phyloP scores from a whole-genome alignment of 1,140 invertebrate species.

The Drosophila dunni region DNA sequence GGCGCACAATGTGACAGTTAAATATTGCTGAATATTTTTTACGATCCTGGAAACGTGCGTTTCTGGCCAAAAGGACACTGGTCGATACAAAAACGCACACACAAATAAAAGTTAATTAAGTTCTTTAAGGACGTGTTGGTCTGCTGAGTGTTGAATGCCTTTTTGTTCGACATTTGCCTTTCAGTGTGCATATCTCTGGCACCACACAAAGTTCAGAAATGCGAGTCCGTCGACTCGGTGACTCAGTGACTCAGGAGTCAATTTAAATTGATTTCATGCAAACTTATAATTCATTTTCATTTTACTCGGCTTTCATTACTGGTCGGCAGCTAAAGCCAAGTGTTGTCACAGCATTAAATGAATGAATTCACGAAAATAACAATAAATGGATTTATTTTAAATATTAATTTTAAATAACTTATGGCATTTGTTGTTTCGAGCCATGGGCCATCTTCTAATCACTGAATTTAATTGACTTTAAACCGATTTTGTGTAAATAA shows the following conservation, averaged over 20 bases:
- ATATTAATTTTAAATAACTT: background rate
- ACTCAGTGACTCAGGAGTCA: slow-evolving; percentile 27
- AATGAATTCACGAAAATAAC: background rate
- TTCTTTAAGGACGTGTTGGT: slow-evolving; percentile 60
- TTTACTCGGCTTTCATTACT: slow-evolving; percentile 52
- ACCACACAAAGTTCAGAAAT: slow-evolving; percentile 22
- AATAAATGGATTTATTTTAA: slow-evolving; percentile 6
- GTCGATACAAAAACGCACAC: background rate
- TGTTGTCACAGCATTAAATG: background rate
- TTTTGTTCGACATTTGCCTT: slow-evolving; percentile 6
- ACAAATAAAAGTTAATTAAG: slow-evolving; percentile 58
- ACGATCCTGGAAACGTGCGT: slow-evolving; percentile 41
- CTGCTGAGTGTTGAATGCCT: slow-evolving; percentile 27
- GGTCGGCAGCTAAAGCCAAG: slow-evolving; percentile 14
- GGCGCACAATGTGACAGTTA: slow-evolving; percentile 75
- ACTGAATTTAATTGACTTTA: slow-evolving; percentile 41
- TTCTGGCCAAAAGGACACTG: slow-evolving; percentile 14
- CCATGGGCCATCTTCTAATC: slow-evolving; percentile 42
- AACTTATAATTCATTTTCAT: slow-evolving; percentile 68
- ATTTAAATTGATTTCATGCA: slow-evolving; percentile 73
- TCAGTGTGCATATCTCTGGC: slow-evolving; percentile 57
- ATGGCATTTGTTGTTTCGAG: slow-evolving; percentile 13
- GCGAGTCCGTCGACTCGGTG: too few relatives aligned
- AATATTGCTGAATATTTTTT: slow-evolving; percentile 72
- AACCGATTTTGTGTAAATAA: slow-evolving; percentile 39